Evolutionary conservation across 2,888 invertebrate genomes (phyloP), one percentile per base, ranked within the genome.

Genomic region (Spisula solida): DNA sequence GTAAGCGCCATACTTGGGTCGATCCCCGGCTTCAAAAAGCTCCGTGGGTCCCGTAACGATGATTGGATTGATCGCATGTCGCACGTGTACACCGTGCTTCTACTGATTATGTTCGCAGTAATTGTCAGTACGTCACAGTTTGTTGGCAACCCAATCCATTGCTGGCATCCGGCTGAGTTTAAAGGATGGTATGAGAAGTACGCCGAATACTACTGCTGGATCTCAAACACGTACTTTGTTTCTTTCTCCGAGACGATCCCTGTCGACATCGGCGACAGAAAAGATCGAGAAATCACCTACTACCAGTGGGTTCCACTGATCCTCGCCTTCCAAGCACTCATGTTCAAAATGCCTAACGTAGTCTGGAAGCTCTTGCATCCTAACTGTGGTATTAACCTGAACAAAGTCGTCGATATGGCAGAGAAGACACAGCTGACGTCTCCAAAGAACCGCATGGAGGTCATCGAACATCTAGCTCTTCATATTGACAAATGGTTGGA

Each of bases 51-150:
- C 55, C 93, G 92, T 41, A 94, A 94, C 85, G 95, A 95, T 91
- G 95, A 95, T 88, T 95, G 95, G 95, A 94, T 95, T 29, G 95
- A 95, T 85, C 91, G 95, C 1, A 91, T 94, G 83, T 95, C 93
- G 81, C 95, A 95, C 89, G 90, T 95, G 16, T 95, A 94, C 90
- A 94, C 95, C 0, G 95, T 95, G 1, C 82, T 95, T 0, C 85
- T 95, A 14, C 91, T 95, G 5, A 92, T 94, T n/a, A 86, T 95
- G 16, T 95, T 95, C 88, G 95, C 95, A n/a, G 91, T 95, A 20
- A 90, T 95, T 66, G 95, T 95, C 82, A 94, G 94, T 82, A 94
- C 95, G 8, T 94, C 93, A 66, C 94, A 94, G 84, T 95, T 94
- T 89, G 95, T 95, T 55, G 95, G 95, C 34, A 94, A 93, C 82